phyloP scores from a whole-genome alignment of 2,113 vertebrate genomes.

The Numida meleagris region DNA sequence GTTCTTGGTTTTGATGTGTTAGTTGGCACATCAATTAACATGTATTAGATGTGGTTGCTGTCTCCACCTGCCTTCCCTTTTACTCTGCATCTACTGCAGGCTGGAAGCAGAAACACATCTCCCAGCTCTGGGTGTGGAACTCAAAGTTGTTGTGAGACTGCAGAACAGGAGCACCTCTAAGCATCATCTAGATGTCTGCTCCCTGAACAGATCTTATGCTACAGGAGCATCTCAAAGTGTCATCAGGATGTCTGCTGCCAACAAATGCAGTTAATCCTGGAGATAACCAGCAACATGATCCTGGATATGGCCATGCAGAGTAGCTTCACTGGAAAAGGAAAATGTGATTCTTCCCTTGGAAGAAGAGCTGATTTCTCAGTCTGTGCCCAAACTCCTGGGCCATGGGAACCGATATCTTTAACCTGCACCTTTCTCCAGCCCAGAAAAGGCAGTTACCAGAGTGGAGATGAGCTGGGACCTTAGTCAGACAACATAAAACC shows the following conservation, averaged over 20 bases:
- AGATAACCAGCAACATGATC: not conserved
- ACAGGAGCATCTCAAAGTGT: not conserved
- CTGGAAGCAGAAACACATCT: not conserved
- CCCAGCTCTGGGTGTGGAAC: not conserved
- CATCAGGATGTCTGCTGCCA: not conserved
- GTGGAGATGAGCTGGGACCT: not conserved
- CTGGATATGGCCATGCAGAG: not conserved
- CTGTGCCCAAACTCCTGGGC: not conserved
- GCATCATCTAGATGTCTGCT: not conserved
- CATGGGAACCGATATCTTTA: not conserved
- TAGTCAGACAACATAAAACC: not conserved
- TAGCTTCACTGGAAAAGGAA: not conserved
- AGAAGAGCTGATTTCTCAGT: not conserved
- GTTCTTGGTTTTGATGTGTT: conserved; percentile 15
- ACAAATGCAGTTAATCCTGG: not conserved
- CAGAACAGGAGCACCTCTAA: not conserved
- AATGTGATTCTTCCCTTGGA: not conserved
- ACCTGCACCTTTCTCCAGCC: not conserved
- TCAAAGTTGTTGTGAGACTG: not conserved
- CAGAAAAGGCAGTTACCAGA: not conserved
- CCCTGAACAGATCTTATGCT: not conserved
- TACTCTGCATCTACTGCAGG: rapidly evolving
- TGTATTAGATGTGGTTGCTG: conserved; percentile 12
- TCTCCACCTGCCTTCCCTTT: not conserved
- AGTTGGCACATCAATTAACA: not conserved